phyloP scores from a whole-genome alignment of 2,888 invertebrate genomes.

The Silvanus unidentatus region DNA sequence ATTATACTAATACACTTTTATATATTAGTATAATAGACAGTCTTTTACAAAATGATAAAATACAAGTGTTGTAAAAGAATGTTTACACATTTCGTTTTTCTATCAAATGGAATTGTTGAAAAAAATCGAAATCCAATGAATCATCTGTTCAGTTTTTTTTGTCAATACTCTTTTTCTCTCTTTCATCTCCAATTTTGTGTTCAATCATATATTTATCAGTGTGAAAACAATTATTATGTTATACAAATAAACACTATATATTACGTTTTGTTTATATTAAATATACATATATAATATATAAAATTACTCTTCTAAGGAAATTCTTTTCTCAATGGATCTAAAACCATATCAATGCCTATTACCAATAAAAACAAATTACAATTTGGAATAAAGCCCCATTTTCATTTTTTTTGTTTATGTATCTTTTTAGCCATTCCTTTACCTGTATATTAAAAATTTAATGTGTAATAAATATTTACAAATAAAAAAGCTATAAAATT shows the following conservation, averaged over 20 bases:
- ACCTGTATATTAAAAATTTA: slow-evolving; percentile 24
- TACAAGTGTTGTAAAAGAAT: slow-evolving; percentile 20
- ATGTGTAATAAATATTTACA: slow-evolving; percentile 29
- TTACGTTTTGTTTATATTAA: too few species aligned
- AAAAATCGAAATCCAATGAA: not conserved
- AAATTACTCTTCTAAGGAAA: too few species aligned
- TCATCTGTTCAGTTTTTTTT: slow-evolving; percentile 1
- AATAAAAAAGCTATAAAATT: slow-evolving; percentile 31
- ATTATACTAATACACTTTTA: slow-evolving; percentile 5
- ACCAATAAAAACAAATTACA: slow-evolving; percentile 16
- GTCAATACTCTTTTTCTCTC: slow-evolving; percentile 2
- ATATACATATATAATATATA: too few species aligned
- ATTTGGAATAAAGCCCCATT: not conserved
- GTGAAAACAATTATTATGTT: too few species aligned
- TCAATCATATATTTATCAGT: not conserved
- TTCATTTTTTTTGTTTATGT: slow-evolving; percentile 12
- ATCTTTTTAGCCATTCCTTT: slow-evolving; percentile 21
- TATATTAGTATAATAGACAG: slow-evolving; percentile 19
- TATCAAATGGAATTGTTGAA: not conserved
- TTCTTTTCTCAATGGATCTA: slow-evolving; percentile 16
- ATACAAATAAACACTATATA: too few species aligned
- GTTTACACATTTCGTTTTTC: slow-evolving; percentile 12
- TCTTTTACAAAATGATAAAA: slow-evolving; percentile 16
- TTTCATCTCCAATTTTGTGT: not conserved
- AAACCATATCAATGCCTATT: slow-evolving; percentile 27